phyloP scores from a whole-genome alignment of 2,888 invertebrate species.

The Alsophila aescularia region DNA sequence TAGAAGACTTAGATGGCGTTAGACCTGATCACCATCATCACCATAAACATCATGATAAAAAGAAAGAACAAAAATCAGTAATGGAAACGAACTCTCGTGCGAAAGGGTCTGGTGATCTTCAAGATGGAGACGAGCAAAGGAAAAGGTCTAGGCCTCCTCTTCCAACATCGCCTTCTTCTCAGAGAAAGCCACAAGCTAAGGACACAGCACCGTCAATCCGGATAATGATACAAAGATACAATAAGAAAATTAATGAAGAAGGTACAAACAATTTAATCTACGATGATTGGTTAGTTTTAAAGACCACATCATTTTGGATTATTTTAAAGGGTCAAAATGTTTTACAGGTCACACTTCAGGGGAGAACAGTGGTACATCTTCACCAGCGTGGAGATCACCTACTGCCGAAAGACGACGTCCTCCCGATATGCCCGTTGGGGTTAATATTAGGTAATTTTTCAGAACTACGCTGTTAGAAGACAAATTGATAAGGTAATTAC shows the following conservation, averaged over 20 bases:
- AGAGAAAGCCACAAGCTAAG: constrained; percentile 80
- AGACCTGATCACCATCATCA: constrained; percentile 54
- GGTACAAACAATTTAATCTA: too few relatives aligned
- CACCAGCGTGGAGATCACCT: constrained; percentile 88
- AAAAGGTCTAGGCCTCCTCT: constrained; percentile 80
- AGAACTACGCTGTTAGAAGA: not conserved
- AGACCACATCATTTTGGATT: not conserved
- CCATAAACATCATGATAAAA: constrained; percentile 21
- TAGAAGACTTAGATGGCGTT: constrained; percentile 70
- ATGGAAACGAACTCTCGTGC: constrained; percentile 53
- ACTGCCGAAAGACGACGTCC: constrained; percentile 84
- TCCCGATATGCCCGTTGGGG: constrained; percentile 78
- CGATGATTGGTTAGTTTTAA: not conserved
- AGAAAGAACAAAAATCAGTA: constrained; percentile 45
- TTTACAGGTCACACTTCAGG: constrained; percentile 69
- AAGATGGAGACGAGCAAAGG: constrained; percentile 65
- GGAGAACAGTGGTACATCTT: constrained; percentile 86
- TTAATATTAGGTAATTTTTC: constrained; percentile 70
- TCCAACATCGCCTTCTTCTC: constrained; percentile 85
- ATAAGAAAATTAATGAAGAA: constrained; percentile 86
- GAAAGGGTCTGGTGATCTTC: constrained; percentile 69
- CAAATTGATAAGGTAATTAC: not conserved
- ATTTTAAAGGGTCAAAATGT: not conserved
- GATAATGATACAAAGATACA: constrained; percentile 89
- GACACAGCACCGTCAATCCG: constrained; percentile 88